Percentiles rank a stretch among this genome's conserved stretches.
Conservation (phyloP, 2,113 vertebrate genomes). For the Zootoca vivipara region DNA sequence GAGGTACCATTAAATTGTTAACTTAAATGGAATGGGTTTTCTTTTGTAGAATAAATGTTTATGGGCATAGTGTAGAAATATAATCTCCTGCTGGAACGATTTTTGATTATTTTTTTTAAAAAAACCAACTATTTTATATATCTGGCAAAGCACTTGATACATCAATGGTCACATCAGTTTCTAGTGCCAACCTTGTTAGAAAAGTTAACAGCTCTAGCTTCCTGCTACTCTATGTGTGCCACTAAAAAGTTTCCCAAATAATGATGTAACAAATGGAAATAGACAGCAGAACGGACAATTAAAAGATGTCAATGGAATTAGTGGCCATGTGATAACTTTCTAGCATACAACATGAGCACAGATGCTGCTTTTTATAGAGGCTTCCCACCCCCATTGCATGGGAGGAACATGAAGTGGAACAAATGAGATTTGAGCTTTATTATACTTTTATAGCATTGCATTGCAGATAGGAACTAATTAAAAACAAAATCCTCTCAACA, state of each 20-base stretch:
- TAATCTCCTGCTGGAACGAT: slow-evolving; percentile 56
- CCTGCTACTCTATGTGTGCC: slow-evolving; percentile 53
- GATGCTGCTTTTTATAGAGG: slow-evolving; percentile 66
- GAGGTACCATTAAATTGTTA: slow-evolving; percentile 50
- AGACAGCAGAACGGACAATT: slow-evolving; percentile 64
- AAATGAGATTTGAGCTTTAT: slow-evolving; percentile 79
- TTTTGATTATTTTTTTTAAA: not conserved
- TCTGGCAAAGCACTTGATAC: slow-evolving; percentile 60
- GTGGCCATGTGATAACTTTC: slow-evolving; percentile 42
- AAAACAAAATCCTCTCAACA: slow-evolving; percentile 70
- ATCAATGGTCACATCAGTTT: slow-evolving; percentile 50
- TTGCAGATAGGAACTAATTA: slow-evolving; percentile 47
- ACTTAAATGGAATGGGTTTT: slow-evolving; percentile 50
- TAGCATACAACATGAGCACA: slow-evolving; percentile 57
- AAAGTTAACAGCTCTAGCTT: slow-evolving; percentile 41
- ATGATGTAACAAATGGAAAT: slow-evolving; percentile 67
- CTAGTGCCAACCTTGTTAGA: slow-evolving; percentile 45
- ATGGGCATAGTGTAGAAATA: slow-evolving; percentile 45
- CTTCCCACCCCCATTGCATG: slow-evolving; percentile 38
- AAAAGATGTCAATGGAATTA: slow-evolving; percentile 68
- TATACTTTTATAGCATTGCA: slow-evolving; percentile 71
- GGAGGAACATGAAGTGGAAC: slow-evolving; percentile 71
- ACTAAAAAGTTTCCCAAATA: slow-evolving; percentile 61
- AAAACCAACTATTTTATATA: slow-evolving; percentile 60
- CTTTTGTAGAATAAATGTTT: slow-evolving; percentile 53